Conservation (phyloP, 2,113 vertebrate species). For the Eurystomus gularis region DNA sequence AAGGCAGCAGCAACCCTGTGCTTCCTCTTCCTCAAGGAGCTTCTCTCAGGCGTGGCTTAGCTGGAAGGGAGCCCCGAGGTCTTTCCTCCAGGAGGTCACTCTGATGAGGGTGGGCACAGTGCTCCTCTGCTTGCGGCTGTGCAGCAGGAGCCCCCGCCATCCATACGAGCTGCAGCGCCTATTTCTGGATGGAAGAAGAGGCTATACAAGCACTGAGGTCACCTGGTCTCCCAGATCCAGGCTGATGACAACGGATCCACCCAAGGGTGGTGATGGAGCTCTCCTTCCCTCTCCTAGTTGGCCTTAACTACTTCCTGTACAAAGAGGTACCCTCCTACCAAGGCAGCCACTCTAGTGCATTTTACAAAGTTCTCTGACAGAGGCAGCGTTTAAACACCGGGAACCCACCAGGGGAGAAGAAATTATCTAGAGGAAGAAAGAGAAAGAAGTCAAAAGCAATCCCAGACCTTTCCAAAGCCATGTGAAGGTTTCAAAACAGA, state of each 20-base stretch:
- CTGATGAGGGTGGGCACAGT: not conserved
- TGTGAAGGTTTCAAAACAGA: not conserved
- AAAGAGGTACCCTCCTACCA: not conserved
- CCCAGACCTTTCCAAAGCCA: not conserved
- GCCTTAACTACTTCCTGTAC: not conserved
- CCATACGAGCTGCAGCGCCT: not conserved
- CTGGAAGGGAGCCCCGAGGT: not conserved
- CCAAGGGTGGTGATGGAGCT: not conserved
- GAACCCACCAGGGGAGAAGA: not conserved
- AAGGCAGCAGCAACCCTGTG: not conserved
- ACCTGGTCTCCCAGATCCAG: not conserved
- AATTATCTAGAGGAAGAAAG: not conserved
- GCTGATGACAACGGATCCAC: not conserved
- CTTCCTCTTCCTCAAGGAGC: not conserved
- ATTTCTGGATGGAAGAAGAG: not conserved
- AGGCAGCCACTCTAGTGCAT: not conserved
- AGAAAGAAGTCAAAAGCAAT: not conserved
- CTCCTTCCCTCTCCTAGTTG: not conserved
- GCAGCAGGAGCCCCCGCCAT: not conserved
- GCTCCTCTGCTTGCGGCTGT: too few species aligned
- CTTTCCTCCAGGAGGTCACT: not conserved
- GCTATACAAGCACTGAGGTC: not conserved
- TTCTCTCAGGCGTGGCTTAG: not conserved
- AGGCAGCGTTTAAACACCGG: not conserved
- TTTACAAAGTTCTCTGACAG: not conserved